Percentiles rank a stretch among this genome's conserved stretches.
These are phyloP conservation scores for Anser cygnoides DNA, from an alignment of 2,113 vertebrate species.

Conservation along the genomic window DNA sequence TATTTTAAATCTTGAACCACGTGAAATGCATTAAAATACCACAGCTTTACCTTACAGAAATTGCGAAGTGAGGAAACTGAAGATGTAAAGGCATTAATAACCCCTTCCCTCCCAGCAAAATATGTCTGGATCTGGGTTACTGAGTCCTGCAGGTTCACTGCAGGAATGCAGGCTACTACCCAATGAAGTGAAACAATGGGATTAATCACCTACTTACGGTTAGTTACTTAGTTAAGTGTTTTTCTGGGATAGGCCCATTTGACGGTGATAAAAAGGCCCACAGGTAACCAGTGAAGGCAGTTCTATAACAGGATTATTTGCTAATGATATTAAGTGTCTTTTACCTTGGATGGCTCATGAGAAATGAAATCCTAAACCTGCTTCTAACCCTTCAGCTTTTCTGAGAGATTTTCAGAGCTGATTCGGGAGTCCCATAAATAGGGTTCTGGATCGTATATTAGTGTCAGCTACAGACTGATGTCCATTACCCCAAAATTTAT, in stretches of 20 bases:
- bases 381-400: not conserved
- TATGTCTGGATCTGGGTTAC: not conserved
- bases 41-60: not conserved
- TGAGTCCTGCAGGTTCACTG: not conserved
- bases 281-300: not conserved
- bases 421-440: rapidly evolving
- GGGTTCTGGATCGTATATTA: not conserved
- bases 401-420: not conserved
- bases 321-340: not conserved
- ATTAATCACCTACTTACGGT: not conserved
- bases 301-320: not conserved
- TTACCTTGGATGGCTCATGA: not conserved
- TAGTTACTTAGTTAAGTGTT: not conserved
- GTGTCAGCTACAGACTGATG: rapidly evolving
- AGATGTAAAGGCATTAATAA: not conserved
- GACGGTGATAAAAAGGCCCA: not conserved
- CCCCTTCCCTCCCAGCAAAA: not conserved
- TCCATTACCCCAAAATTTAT: not conserved
- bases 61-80: not conserved
- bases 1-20: not conserved
- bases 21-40: not conserved
- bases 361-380: not conserved
- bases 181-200: not conserved
- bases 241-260: not conserved
- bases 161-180: not conserved